Base-by-base conservation (phyloP, 2,888 invertebrate species). In the Tachystola acroxantha region DNA sequence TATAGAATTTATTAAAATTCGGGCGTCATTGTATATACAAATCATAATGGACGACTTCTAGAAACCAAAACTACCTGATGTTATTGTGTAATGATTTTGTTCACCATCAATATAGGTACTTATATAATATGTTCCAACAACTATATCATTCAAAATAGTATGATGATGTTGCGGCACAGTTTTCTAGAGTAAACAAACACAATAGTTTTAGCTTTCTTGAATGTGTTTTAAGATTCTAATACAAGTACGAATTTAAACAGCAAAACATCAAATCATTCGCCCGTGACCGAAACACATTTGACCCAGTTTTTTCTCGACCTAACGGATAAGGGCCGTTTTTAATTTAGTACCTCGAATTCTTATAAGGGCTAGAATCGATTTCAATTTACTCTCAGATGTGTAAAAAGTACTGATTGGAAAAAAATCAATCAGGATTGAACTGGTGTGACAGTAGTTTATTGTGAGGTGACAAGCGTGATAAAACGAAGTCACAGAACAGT, bases 361-460 rank as follows among this genome's bases (percentile, higher is more conserved):
- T 58, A 42, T 58, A 70, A 70, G 71, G 70, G 66, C 61, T 64
- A 57, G 64, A 71, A 69, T 74, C 67, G 57, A 69, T 81, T 80
- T 81, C 76, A 79, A 80, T 82, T 77, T 78, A 71, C 63, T 59
- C 47, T 45, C 28, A 43, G 59, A 55, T 64, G 55, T 60, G 54
- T 50, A 71, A 78, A 71, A 72, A 66, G 59, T 52, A 45, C 24
- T 32, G 41, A 35, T 53, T 50, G 49, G 56, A 63, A 82, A 80
- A 80, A 85, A 85, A 84, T 85, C 81, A 81, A 84, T 85, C 82
- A 81, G 81, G 79, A 70, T 63, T 62, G 71, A 60, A 51, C 45
- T 63, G 55, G 67, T 71, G 77, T 80, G 86, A 84, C 86, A 85
- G 77, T 56, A 40, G 41, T 26, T 50, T 51, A 69, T 86, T 86